phyloP scores from a whole-genome alignment of 2,888 invertebrate species.

The Invenusta paracnida region DNA sequence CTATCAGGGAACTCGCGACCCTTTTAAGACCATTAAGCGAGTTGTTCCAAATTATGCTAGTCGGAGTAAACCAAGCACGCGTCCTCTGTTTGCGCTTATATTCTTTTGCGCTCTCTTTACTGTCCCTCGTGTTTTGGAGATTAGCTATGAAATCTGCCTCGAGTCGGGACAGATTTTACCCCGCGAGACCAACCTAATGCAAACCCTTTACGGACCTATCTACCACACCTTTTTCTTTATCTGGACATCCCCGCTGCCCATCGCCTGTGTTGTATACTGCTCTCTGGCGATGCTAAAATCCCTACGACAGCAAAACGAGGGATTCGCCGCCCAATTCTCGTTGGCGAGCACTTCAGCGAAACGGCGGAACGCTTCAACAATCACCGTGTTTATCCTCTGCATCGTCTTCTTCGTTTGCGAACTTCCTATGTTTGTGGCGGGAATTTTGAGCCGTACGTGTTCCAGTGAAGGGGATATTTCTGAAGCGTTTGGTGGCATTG shows the following conservation, averaged over 20 bases:
- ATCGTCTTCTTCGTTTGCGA: neutral
- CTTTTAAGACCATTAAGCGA: neutral
- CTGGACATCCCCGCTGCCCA: neutral
- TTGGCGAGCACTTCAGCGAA: neutral
- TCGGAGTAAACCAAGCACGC: neutral
- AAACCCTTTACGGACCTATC: neutral
- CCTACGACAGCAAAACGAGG: neutral
- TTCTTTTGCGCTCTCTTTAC: neutral
- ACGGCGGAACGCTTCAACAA: neutral
- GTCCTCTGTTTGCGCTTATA: neutral
- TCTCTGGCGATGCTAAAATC: neutral
- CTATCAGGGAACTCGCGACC: neutral
- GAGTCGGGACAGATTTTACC: neutral
- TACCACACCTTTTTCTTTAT: neutral
- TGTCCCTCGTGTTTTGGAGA: neutral
- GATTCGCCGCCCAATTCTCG: neutral
- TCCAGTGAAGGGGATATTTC: neutral
- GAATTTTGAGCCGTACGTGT: neutral
- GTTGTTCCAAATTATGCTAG: neutral
- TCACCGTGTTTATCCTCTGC: neutral
- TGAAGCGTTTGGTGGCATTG: neutral
- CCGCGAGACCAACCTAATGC: neutral
- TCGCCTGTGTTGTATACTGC: neutral
- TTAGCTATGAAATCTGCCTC: neutral
- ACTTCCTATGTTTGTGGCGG: constrained; percentile 19